phyloP scores from a whole-genome alignment of 2,888 invertebrate species.

The Allolobophora icterica region DNA sequence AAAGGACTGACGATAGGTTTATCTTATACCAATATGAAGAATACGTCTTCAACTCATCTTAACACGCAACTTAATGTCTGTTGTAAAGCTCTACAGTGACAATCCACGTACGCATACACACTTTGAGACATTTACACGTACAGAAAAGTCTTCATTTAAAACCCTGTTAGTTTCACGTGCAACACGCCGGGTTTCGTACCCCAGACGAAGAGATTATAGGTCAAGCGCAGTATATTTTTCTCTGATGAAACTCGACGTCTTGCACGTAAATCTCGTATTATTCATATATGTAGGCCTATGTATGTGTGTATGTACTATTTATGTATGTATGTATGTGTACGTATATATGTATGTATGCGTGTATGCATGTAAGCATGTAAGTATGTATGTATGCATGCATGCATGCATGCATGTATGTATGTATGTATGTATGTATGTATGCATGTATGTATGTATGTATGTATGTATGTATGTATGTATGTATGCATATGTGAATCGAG shows the following conservation, averaged over 20 bases:
- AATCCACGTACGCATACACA: background rate
- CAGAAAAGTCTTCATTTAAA: background rate
- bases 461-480: conserved; percentile 29
- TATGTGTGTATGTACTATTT: no score
- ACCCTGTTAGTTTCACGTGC: background rate
- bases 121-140: background rate
- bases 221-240: background rate
- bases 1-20: background rate
- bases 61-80: background rate
- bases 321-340: background rate
- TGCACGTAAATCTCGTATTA: no score
- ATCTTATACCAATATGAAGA: background rate
- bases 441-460: conserved; percentile 26
- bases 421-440: conserved; percentile 30
- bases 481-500: background rate
- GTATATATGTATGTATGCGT: background rate
- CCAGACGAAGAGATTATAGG: background rate
- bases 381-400: conserved; percentile 28
- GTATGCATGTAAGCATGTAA: conserved; percentile 22
- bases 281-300: no score
- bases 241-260: no score
- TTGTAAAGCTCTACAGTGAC: background rate
- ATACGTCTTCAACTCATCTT: background rate
- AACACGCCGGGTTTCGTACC: no score
- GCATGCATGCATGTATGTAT: conserved; percentile 23